These are phyloP conservation scores for Megalops atlanticus DNA, from an alignment of 2,113 vertebrate genomes.

Conservation along the genomic window DNA sequence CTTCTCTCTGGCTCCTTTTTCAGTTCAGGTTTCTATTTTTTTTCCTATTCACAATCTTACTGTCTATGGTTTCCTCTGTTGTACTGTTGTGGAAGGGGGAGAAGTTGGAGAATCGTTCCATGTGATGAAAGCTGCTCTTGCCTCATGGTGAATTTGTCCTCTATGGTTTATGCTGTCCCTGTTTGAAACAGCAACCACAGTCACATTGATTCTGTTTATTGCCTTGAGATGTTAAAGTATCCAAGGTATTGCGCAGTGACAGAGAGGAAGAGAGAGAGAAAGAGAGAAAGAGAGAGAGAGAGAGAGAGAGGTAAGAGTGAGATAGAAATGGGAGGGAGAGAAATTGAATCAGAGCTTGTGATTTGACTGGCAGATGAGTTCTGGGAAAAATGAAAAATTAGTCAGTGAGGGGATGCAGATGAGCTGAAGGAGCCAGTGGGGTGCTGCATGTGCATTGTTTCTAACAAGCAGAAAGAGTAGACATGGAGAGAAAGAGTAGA, in stretches of 20 bases:
- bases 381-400: not conserved
- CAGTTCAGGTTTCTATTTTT: not conserved
- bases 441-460: constrained; percentile 1
- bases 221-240: constrained; percentile 13
- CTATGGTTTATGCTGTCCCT: not conserved
- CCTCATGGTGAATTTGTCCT: not conserved
- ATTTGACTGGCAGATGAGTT: not conserved
- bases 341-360: not conserved
- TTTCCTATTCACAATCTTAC: not conserved
- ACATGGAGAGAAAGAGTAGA: too few species aligned
- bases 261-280: too few species aligned
- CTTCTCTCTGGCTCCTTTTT: constrained; percentile 21
- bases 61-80: not conserved
- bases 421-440: not conserved
- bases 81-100: not conserved
- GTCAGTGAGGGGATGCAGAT: not conserved
- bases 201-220: not conserved
- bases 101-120: constrained; percentile 8
- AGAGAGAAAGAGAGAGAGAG: not conserved
- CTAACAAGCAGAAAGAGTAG: too few species aligned
- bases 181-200: constrained; percentile 7
- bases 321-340: not conserved
- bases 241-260: not conserved
- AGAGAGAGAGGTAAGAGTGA: not conserved
- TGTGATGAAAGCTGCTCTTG: not conserved